Conservation (phyloP, 1,140 invertebrate genomes). For the Drosophila navojoa region DNA sequence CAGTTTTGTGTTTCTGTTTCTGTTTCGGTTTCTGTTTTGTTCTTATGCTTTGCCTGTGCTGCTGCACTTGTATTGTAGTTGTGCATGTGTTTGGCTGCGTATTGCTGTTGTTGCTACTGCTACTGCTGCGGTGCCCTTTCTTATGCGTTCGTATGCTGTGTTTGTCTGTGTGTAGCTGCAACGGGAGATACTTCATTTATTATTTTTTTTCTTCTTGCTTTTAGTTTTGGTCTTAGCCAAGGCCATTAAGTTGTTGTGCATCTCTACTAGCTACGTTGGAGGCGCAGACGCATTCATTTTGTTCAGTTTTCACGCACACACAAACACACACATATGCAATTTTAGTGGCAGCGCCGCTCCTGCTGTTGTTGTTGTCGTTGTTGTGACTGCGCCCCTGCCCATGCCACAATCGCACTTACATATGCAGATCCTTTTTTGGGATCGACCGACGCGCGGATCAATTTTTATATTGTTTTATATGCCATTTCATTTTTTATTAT, state of each 20-base stretch:
- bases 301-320: slow-evolving; percentile 46
- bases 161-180: slow-evolving; percentile 35
- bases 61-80: slow-evolving; percentile 52
- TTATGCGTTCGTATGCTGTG: slow-evolving; percentile 30
- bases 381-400: slow-evolving; percentile 47
- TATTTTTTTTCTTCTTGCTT: slow-evolving; percentile 27
- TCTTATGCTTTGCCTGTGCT: slow-evolving; percentile 51
- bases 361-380: slow-evolving; percentile 60
- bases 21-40: slow-evolving; percentile 48
- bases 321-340: slow-evolving; percentile 43
- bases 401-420: slow-evolving; percentile 41
- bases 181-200: slow-evolving; percentile 34
- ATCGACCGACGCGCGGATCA: slow-evolving; percentile 40
- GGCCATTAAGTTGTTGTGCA: slow-evolving; percentile 57
- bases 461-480: slow-evolving; percentile 42
- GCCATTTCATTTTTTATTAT: slow-evolving; percentile 58
- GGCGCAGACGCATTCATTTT: slow-evolving; percentile 71
- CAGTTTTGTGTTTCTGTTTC: slow-evolving; percentile 42
- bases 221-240: slow-evolving; percentile 51
- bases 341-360: slow-evolving; percentile 54
- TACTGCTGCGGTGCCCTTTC: slow-evolving; percentile 56
- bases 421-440: slow-evolving; percentile 35
- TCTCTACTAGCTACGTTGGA: slow-evolving; percentile 27
- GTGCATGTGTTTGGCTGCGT: slow-evolving; percentile 20
- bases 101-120: slow-evolving; percentile 30